Base-by-base conservation (phyloP, 2,888 invertebrate genomes). In the Steromphala cineraria region DNA sequence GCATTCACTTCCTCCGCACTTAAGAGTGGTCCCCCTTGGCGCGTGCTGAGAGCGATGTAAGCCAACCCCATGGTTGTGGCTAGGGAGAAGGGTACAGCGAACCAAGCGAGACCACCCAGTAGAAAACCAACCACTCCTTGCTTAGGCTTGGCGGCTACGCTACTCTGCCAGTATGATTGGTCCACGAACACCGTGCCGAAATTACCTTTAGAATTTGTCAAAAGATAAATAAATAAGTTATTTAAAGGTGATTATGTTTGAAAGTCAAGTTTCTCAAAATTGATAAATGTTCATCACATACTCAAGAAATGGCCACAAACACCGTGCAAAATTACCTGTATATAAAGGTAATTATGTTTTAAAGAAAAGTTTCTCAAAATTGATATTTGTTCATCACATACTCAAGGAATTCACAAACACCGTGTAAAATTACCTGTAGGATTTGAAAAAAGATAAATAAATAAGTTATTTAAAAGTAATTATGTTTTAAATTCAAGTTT, bases 101-200 rank as follows among this genome's bases (percentile, higher is more conserved):
- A 93, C 93, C 93, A 93, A 40, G 90, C 87, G 0, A 94, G 53
- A 0, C 93, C 93, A 0, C 93, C 93, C 0, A 85, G 78, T 13
- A 93, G 87, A 82, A 93, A 94, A 0, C 93, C 93, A 80, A 91
- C 87, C 7, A 93, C 93, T 0, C 93, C 93, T 75, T 93, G 90
- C 36, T 87, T 85, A 0, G 93, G 93, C 80, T 93, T 93, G 53
- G 93, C 90, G 0, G 93, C 93, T 24, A 94, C 93, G 19, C 91
- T 90, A 82, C 92, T 92, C 85, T 94, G 93, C 93, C 93, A 94
- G 82, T 93, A 94, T 0, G 93, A 91, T 86, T 94, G 93, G 85
- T 94, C 93, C 36, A 93, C 92, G 81, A 92, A 93, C 4, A 93
- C 92, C 0, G 93, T 92, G 3, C 93, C 93, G 82, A 94, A 94